Percentiles rank a stretch among this genome's conserved stretches.
Evolutionary conservation across 1,140 invertebrate species (phyloP).

Genomic region (Heliothis virescens): DNA sequence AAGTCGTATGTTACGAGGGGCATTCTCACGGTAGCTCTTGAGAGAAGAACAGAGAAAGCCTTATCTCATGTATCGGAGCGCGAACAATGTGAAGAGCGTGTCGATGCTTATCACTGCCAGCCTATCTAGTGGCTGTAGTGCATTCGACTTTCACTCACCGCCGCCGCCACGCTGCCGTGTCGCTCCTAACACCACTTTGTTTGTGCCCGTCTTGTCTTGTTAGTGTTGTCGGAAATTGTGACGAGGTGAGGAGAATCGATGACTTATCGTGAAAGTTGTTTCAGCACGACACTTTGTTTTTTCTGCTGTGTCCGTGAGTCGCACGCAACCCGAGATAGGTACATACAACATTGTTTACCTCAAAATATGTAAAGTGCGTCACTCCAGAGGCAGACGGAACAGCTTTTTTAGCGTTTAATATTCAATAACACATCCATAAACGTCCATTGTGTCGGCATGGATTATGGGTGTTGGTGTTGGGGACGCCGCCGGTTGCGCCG

Average conservation of each 20-base stretch:
- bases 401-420: constrained; percentile 72
- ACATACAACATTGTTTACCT: constrained; percentile 65
- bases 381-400: constrained; percentile 56
- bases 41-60: constrained; percentile 75
- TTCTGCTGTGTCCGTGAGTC: constrained; percentile 8
- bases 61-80: constrained; percentile 79
- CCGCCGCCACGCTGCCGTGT: constrained; percentile 52
- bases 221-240: constrained; percentile 61
- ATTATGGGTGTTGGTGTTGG: constrained; percentile 63
- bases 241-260: constrained; percentile 49
- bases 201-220: constrained; percentile 62
- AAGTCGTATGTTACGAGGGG: constrained; percentile 62
- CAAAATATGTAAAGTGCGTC: constrained; percentile 67
- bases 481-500: constrained; percentile 57
- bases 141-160: constrained; percentile 74
- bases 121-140: constrained; percentile 70
- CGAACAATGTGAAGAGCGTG: constrained; percentile 80
- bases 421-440: constrained; percentile 79
- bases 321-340: constrained; percentile 56
- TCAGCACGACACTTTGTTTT: constrained; percentile 29
- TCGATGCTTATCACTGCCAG: constrained; percentile 74
- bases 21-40: constrained; percentile 78
- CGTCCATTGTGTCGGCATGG: constrained; percentile 69
- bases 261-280: constrained; percentile 54
- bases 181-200: constrained; percentile 66